A percentile compares a stretch with the other conserved stretches of the same genome.
Evolutionary conservation across 2,797 vertebrate genomes (phyloP).

Genomic region (Hemitrygon akajei): DNA sequence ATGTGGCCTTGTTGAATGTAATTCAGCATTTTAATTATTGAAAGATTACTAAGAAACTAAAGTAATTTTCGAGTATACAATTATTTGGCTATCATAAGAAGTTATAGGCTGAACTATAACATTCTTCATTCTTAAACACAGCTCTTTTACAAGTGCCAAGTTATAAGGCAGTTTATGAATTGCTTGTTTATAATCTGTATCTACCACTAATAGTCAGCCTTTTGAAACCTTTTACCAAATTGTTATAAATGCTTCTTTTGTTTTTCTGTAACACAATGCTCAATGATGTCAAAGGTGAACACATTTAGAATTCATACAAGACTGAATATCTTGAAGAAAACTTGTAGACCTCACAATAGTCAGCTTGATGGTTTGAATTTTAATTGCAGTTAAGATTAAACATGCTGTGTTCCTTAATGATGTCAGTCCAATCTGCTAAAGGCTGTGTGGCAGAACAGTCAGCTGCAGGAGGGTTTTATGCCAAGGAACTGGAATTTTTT

Average conservation of each 20-base stretch:
- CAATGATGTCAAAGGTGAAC: not conserved
- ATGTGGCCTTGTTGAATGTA: not conserved
- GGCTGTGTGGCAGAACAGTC: slow-evolving; percentile 14
- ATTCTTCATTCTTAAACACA: slow-evolving; percentile 16
- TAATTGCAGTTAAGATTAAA: not conserved
- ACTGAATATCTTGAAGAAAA: not conserved
- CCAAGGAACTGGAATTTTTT: not conserved
- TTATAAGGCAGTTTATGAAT: not conserved
- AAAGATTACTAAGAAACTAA: not conserved
- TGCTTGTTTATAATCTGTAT: not conserved
- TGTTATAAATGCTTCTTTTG: not conserved
- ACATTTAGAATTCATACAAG: not conserved
- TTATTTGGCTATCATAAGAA: not conserved
- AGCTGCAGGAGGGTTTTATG: not conserved
- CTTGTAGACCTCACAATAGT: not conserved
- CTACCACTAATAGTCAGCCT: not conserved
- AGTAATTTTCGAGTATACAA: not conserved
- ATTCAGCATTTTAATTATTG: not conserved
- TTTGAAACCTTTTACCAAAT: not conserved
- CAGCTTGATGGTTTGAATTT: slow-evolving; percentile 31
- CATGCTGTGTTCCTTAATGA: slow-evolving; percentile 35
- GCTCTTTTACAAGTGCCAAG: no score
- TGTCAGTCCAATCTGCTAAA: slow-evolving; percentile 16
- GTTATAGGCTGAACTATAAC: not conserved
- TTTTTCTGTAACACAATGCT: not conserved